Base-by-base conservation (phyloP, 1,140 invertebrate species). In the Philotrypesis tridentata region DNA sequence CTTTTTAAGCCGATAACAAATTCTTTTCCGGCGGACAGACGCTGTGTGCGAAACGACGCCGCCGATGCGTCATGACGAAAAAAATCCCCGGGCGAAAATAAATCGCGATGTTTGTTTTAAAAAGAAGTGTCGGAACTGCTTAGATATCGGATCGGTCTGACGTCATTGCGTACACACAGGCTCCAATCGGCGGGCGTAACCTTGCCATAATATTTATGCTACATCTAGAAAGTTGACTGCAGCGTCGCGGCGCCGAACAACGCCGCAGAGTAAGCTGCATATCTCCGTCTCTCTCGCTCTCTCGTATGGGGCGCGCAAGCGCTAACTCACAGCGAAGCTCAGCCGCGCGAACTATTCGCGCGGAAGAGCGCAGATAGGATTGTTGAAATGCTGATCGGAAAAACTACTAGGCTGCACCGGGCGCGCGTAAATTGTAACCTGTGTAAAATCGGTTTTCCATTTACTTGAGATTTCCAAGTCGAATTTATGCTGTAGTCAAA, bases 141-240 rank as follows among this genome's bases (percentile, higher is more conserved):
- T 25, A 43, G 29, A 29, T 75, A 80, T 74, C 43, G 79, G 72
- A 75, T 82, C 71, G 23, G 40, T 21, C 43, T 76, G 82, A 60
- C 83, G 84, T 84, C 79, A 84, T 70, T 81, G 48, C 17, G 70
- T 71, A 55, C 80, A 81, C 77, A 67, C 79, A 82, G 70, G 27
- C 33, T 73, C 23, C 12, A 80, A 80, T 72, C 55, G 48, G 14
- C 60, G 60, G 9, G 67, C 65, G 65, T 55, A 40, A 76, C 37
- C 48, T 70, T 43, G 37, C 33, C 79, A 83, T 84, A 87, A 87
- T 88, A 86, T 87, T 87, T 86, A 86, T 81, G 43, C 60, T 79
- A 33, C 3, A 61, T 61, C 12, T 55, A 55, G 48, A 17, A 55
- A 55, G 17, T 14, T 17, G 48, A 6, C 21, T 55, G 48, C 48